Evolutionary conservation across 2,888 invertebrate species (phyloP).

Genomic region (Lasiommata megera): DNA sequence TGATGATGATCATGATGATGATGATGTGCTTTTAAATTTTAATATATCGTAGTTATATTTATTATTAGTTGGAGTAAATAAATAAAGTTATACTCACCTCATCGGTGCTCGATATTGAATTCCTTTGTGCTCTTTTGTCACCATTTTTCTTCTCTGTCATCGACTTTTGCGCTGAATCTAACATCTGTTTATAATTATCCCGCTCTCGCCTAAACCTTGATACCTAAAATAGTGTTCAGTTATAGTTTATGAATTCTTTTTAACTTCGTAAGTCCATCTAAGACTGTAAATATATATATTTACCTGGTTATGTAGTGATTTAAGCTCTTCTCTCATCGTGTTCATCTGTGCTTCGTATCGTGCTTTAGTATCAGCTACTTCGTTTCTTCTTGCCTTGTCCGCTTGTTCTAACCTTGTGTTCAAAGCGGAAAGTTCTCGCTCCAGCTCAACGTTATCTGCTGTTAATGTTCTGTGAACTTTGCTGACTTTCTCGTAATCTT

Average conservation of each 20-base stretch:
- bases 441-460: slow-evolving; percentile 87
- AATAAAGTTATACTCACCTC: slow-evolving; percentile 71
- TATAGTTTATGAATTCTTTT: not conserved
- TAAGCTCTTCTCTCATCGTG: slow-evolving; percentile 90
- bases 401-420: slow-evolving; percentile 84
- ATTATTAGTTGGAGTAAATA: too few species aligned
- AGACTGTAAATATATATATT: not conserved
- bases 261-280: too few species aligned
- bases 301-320: slow-evolving; percentile 83
- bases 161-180: slow-evolving; percentile 92
- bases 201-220: slow-evolving; percentile 92
- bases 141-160: slow-evolving; percentile 88
- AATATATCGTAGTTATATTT: too few species aligned
- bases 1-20: too few species aligned
- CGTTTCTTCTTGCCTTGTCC: slow-evolving; percentile 88
- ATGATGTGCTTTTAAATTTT: too few species aligned
- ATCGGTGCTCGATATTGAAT: slow-evolving; percentile 87
- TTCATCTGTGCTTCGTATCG: slow-evolving; percentile 92
- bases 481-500: slow-evolving; percentile 91
- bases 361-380: slow-evolving; percentile 89
- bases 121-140: slow-evolving; percentile 77
- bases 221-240: slow-evolving; percentile 51
- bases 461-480: slow-evolving; percentile 90
- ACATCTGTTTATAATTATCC: slow-evolving; percentile 94
- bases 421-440: slow-evolving; percentile 87